A percentile compares a stretch with the other conserved stretches of the same genome.
These are phyloP conservation scores for Hedya salicella DNA, from an alignment of 2,888 invertebrate species.

Conservation along the genomic window DNA sequence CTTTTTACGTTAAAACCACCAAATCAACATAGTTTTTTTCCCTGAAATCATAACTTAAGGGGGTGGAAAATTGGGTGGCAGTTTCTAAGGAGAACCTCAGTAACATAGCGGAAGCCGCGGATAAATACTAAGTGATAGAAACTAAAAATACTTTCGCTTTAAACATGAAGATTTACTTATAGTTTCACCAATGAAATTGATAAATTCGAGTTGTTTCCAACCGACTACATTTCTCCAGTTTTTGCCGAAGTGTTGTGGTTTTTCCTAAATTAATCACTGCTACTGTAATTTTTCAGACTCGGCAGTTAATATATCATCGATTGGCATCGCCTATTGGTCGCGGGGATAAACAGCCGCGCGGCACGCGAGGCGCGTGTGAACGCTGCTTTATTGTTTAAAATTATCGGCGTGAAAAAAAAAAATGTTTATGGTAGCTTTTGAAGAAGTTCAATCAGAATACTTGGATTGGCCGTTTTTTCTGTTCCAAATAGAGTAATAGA, in stretches of 20 bases:
- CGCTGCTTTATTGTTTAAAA: slow-evolving; percentile 45
- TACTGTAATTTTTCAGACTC: slow-evolving; percentile 46
- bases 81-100: too few species aligned
- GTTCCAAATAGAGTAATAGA: too few species aligned
- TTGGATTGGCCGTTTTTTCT: neutral
- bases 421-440: slow-evolving; percentile 17
- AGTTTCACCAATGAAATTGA: neutral
- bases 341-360: slow-evolving; percentile 62
- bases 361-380: slow-evolving; percentile 65
- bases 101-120: too few species aligned
- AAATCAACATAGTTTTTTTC: too few species aligned
- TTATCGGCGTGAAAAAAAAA: slow-evolving; percentile 23
- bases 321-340: slow-evolving; percentile 80
- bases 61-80: too few species aligned
- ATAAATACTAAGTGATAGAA: too few species aligned
- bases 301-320: slow-evolving; percentile 76
- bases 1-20: too few species aligned
- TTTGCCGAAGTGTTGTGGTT: slow-evolving; percentile 23
- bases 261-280: slow-evolving; percentile 48
- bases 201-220: neutral
- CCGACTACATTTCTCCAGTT: neutral
- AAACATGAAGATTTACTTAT: neutral
- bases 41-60: too few species aligned
- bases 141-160: neutral
- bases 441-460: slow-evolving; percentile 3